A percentile compares a stretch with the other conserved stretches of the same genome.
Evolutionary conservation across 2,888 invertebrate species (phyloP).

Genomic region (Loripinus fragilis): DNA sequence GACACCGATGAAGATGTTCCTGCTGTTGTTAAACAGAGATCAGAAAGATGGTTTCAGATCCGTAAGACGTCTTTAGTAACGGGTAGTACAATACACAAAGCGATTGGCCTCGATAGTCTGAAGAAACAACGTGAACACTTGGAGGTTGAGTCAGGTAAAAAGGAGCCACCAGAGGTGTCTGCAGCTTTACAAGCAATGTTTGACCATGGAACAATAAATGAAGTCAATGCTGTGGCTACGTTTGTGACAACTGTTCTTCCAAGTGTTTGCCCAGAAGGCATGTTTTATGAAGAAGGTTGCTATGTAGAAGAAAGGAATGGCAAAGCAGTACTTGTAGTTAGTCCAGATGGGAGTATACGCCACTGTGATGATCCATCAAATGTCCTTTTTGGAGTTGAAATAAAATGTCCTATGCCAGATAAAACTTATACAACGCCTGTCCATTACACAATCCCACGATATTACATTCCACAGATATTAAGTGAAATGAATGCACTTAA

Average conservation of each 20-base stretch:
- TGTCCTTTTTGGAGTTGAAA: slow-evolving; percentile 35
- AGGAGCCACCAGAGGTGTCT: not conserved
- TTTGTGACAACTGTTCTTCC: slow-evolving; percentile 30
- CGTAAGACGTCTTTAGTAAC: not conserved
- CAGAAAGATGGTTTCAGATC: slow-evolving; percentile 15
- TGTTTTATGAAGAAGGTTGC: slow-evolving; percentile 37
- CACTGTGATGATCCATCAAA: not conserved
- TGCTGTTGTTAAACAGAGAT: slow-evolving; percentile 10
- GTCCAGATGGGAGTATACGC: slow-evolving; percentile 48
- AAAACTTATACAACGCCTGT: slow-evolving; percentile 31
- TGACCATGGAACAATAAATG: slow-evolving; percentile 32
- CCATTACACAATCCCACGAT: slow-evolving; percentile 31
- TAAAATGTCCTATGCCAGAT: slow-evolving; percentile 46
- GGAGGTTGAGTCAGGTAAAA: not conserved
- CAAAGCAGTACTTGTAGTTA: slow-evolving; percentile 10
- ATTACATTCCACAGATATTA: slow-evolving; percentile 38
- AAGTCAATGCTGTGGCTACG: slow-evolving; percentile 37
- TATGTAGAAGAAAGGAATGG: slow-evolving; percentile 10
- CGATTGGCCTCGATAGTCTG: not conserved
- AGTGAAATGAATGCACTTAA: slow-evolving; percentile 37
- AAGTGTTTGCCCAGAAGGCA: not conserved
- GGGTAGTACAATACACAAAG: slow-evolving; percentile 1
- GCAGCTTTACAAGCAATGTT: slow-evolving; percentile 36
- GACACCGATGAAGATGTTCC: not conserved
- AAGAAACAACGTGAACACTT: slow-evolving; percentile 22